Base-by-base conservation (phyloP, 2,888 invertebrate genomes). In the Crepidodera aurea region DNA sequence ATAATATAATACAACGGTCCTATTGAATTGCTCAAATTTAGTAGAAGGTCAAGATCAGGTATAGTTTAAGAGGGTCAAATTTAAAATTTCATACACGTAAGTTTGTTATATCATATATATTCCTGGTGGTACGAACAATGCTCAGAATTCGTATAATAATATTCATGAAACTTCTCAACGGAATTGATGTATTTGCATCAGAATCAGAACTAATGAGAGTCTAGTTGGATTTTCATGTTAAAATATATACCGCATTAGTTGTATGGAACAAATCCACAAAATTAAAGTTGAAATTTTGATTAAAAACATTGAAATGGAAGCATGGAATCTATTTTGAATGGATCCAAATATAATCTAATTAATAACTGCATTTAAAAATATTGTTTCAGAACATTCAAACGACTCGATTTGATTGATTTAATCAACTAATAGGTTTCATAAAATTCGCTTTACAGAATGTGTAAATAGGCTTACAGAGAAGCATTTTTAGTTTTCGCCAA, bases 101-200 rank as follows among this genome's bases (percentile, higher is more conserved):
- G 7, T 32, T 10, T 32, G 32, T 32, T 10, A 32, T 32, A 2
- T 32, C 32, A 34, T 34, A 34, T 34, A 4, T 34, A 34, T 34
- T 34, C 3, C 12, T 13, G 13, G 3, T 13, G 13, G 34, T 34
- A 34, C 12, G 10, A 3, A 34, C 34, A 13, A 34, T 34, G 5
- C 12, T 34, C 13, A 34, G 34, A 34, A 3, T 34, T 34, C 34
- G 12, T 13, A n/a, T n/a, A 13, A 34, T 34, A 34, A 13, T 34
- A 34, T 34, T 34, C 34, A n/a, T 34, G 44, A 44, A 44, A 44
- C 13, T 44, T 44, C 22, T 44, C 19, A 13, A 25, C 25, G 2
- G 44, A 44, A 44, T 44, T 44, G 19, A 25, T 44, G 22, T 22
- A 25, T 16, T 44, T 44, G 44, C 44, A 44, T 44, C 44, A 44